These are phyloP conservation scores for mouse (Mus musculus) DNA, from an alignment of 2,113 vertebrate species.

Conservation along the genomic window GRCm39 chr8:97141501-97142000, in stretches of 20 bases:
- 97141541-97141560: conserved; percentile 79
- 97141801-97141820: conserved; percentile 68
- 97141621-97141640: conserved; percentile 82
- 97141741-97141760: conserved; percentile 77
- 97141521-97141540: conserved; percentile 61
- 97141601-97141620: conserved; percentile 72
- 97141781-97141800: conserved; percentile 81
- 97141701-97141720: conserved; percentile 80
- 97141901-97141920: conserved; percentile 63
- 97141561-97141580: conserved; percentile 77
- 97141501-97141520: conserved; percentile 72
- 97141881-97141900: conserved; percentile 53
- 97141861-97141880: conserved; percentile 46
- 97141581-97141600: conserved; percentile 79
- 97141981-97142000: conserved; percentile 74
- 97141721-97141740: conserved; percentile 75
- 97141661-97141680: conserved; percentile 83
- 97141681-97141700: conserved; percentile 79
- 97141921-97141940: conserved; percentile 66
- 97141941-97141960: conserved; percentile 68
- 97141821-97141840: conserved; percentile 60
- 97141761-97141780: conserved; percentile 69
- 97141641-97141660: conserved; percentile 77
- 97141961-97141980: conserved; percentile 59
- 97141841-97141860: conserved; percentile 68